Conservation (phyloP, 2,797 vertebrate genomes). For the Aratinga solstitialis region DNA sequence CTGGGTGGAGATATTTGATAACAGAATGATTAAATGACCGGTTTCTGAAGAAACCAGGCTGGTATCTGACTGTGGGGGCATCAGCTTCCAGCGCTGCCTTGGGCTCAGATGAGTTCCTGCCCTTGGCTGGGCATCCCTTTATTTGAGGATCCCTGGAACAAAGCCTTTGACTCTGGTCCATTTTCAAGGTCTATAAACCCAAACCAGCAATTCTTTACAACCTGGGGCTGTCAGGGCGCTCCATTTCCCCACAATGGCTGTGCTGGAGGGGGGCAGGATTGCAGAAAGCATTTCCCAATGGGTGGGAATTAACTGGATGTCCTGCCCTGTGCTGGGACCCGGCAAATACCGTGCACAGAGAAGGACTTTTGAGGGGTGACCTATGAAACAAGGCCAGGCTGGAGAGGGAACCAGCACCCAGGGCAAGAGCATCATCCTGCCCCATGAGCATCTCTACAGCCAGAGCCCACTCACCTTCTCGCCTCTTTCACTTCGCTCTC, state of each 20-base stretch:
- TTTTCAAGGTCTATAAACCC: neutral
- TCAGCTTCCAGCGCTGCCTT: neutral
- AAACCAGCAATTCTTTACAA: neutral
- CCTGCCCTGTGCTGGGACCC: neutral
- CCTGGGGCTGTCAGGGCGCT: neutral
- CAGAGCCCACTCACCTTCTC: conserved; percentile 84
- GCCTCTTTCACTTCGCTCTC: conserved; percentile 87
- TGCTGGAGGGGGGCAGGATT: neutral
- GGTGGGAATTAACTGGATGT: neutral
- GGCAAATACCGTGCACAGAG: neutral
- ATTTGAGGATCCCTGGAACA: neutral
- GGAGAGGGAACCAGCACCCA: neutral
- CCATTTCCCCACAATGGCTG: neutral
- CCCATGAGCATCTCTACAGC: neutral
- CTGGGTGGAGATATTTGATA: neutral
- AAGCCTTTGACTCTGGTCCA: neutral
- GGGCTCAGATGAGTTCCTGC: neutral
- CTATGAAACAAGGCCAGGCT: neutral
- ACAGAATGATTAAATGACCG: neutral
- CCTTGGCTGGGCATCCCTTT: neutral
- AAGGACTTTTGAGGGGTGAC: neutral
- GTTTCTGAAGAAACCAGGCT: neutral
- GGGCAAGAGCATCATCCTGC: neutral
- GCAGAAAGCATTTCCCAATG: neutral
- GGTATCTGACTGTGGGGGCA: neutral